Base-by-base conservation (phyloP, 2,113 vertebrate genomes). In the Paramormyrops kingsleyae region DNA sequence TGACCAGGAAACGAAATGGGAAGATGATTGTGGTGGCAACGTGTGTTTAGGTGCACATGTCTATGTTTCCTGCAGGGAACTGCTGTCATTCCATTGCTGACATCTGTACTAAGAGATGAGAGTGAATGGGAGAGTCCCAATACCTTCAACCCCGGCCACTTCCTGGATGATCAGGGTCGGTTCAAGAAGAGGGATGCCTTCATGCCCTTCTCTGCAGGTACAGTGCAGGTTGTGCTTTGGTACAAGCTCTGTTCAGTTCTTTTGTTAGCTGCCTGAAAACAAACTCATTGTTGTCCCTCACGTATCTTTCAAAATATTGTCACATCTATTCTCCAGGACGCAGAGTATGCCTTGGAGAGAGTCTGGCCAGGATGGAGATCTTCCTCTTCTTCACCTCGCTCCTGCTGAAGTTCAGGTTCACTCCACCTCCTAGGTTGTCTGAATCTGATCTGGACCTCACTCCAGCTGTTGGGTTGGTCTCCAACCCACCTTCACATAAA, bases 321-420 rank as follows among this genome's bases (percentile, higher is more conserved):
- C 44, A 85, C 93, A 24, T 59, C 53, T 59, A 2, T 24, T n/a
- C 91, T 89, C 83, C 91, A 97, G 96, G 96, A 9, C 92, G 92
- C 85, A 94, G 96, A 62, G 92, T 90, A 89, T 97, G 96, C 49
- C 4, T 93, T 52, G 96, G 96, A 56, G 95, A 97, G 93, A 92
- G 94, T 90, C 93, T 97, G 91, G 96, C 96, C 88, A 96, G 77
- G 91, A 96, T 96, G 95, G 96, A 97, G 90, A 92, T 97, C 88
- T 97, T 97, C 89, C 94, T 96, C 0, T 49, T 49, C 47, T 49
- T 49, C 47, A 49, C 47, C 0, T 93, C 94, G 1, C 93, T 97
- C 88, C 94, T 97, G 47, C 96, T 95, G 83, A 94, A 42, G 88
- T 97, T 96, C 88, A 89, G 92, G 62, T 97, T 96, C 90, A 92